Conservation (phyloP, 1,140 invertebrate species). For the Sinonovacula constricta region DNA sequence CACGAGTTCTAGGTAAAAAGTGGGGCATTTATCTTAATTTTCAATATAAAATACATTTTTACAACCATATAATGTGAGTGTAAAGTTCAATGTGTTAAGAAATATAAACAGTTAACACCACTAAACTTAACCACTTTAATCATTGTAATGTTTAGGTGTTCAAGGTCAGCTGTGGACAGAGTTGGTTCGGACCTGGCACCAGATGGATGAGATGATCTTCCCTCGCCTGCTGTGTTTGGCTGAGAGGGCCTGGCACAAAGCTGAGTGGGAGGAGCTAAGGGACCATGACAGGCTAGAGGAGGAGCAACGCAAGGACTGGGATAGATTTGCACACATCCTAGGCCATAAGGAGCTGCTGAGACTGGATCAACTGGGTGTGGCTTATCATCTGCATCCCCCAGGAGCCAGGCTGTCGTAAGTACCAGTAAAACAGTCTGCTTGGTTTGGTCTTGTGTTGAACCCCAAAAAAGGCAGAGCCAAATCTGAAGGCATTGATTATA, state of each 20-base stretch:
- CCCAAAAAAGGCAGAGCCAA: no score
- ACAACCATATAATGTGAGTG: no score
- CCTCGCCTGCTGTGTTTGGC: conserved; percentile 70
- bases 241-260: conserved; percentile 71
- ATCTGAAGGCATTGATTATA: no score
- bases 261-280: conserved; percentile 62
- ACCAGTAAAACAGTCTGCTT: no score
- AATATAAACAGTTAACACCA: no score
- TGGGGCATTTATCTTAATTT: no score
- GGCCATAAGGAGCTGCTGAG: conserved; percentile 65
- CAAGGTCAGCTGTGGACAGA: conserved; percentile 72
- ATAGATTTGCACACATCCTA: conserved; percentile 59
- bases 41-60: no score
- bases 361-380: conserved; percentile 58
- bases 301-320: conserved; percentile 59
- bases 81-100: no score
- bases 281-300: conserved; percentile 35
- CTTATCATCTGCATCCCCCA: conserved; percentile 69
- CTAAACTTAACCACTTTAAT: no score
- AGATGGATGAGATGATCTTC: conserved; percentile 70
- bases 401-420: conserved; percentile 55
- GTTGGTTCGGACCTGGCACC: conserved; percentile 60
- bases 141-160: conserved; percentile 62
- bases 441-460: no score
- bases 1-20: no score